Evolutionary conservation across 2,888 invertebrate species (phyloP), one percentile per base, ranked within the genome.

Genomic region (Drosophila kambysellisi): DNA sequence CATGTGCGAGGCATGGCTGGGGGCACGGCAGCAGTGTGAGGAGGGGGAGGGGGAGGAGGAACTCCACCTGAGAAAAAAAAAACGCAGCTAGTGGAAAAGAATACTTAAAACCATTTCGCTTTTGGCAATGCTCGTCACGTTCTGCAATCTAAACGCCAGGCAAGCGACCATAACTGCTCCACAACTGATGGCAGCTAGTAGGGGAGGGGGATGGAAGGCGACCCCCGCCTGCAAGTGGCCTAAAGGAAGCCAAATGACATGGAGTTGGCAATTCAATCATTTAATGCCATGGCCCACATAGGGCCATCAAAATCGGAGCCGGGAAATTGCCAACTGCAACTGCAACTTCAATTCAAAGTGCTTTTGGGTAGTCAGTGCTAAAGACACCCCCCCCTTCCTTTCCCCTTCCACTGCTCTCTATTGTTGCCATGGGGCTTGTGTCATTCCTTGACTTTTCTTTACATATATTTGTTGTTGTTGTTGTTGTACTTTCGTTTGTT

Each of bases 221-320:
- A 66, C 32, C 65, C 41, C 53, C 37, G 63, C 48, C 39, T 51
- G 30, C 32, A 51, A 35, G 65, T 64, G 70, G 51, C 60, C 33
- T 37, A 50, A 56, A 59, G 71, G 57, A 70, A 70, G 48, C 64
- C 59, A 50, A 62, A 54, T 67, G 76, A 70, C 57, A 60, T 66
- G 50, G 35, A 75, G 72, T 74, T 88, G 84, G 87, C 87, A 88
- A 83, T 77, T 85, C 84, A 88, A 86, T 86, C 89, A 88, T 82
- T 67, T 71, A 73, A 61, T 53, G 77, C 64, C 65, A 56, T 82
- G 75, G 63, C 80, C 78, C 80, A 80, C 70, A 75, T 79, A 66
- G 65, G 69, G 41, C 50, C 41, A 53, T 35, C 70, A 69, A 57
- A 71, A 50, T 48, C 32, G 41, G 52, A 32, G 53, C 46, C 67